These are phyloP conservation scores for Philopedon plagiatum DNA, from an alignment of 2,888 invertebrate genomes.

Conservation along the genomic window DNA sequence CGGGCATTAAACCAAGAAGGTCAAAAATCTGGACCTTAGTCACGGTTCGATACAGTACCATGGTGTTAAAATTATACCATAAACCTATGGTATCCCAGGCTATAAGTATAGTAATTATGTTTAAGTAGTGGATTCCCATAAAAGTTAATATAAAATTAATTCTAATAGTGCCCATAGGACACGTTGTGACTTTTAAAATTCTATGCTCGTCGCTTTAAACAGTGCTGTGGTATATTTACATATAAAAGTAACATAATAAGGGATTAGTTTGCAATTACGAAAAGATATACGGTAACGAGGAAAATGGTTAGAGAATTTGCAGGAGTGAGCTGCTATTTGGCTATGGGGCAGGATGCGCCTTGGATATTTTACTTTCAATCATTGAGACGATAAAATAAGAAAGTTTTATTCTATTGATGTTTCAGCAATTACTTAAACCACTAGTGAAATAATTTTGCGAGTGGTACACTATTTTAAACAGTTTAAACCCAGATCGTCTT, in stretches of 20 bases:
- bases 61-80: conserved; percentile 50
- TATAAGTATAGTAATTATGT: conserved; percentile 47
- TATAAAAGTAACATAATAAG: conserved; percentile 12
- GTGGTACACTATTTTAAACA: too few relatives aligned
- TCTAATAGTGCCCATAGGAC: conserved; percentile 48
- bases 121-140: conserved; percentile 45
- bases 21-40: conserved; percentile 48
- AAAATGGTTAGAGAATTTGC: too few relatives aligned
- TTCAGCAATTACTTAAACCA: too few relatives aligned
- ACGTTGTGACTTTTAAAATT: conserved; percentile 47
- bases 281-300: too few relatives aligned
- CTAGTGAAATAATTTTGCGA: too few relatives aligned
- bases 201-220: conserved; percentile 25
- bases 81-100: conserved; percentile 34
- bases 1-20: conserved; percentile 40
- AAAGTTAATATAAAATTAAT: conserved; percentile 50
- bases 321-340: too few relatives aligned
- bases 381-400: too few relatives aligned
- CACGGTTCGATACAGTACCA: conserved; percentile 45
- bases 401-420: too few relatives aligned
- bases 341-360: too few relatives aligned
- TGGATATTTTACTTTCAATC: too few relatives aligned
- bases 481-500: too few relatives aligned
- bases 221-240: neutral
- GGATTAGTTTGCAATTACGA: too few relatives aligned